Percentiles rank a stretch among this genome's conserved stretches.
Conservation (phyloP, 1,140 invertebrate species). For the Drosophila navojoa region DNA sequence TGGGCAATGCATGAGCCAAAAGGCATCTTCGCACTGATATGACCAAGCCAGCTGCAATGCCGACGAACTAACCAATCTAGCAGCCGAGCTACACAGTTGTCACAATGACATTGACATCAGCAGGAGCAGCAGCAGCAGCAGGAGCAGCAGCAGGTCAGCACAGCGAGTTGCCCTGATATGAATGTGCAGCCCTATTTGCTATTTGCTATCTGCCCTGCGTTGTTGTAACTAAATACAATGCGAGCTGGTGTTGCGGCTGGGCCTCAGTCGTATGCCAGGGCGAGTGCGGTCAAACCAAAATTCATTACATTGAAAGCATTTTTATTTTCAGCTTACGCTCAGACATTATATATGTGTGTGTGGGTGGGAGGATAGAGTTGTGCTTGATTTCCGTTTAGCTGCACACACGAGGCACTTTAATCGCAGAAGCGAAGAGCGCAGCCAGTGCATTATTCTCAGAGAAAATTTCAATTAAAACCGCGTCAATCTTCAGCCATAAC, state of each 20-base stretch:
- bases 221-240: conserved; percentile 7
- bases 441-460: neutral
- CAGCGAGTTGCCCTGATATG: conserved; percentile 44
- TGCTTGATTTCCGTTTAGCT: conserved; percentile 30
- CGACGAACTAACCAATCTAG: neutral
- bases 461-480: conserved; percentile 44
- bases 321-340: conserved; percentile 45
- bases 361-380: conserved; percentile 8
- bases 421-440: neutral
- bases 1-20: conserved; percentile 48
- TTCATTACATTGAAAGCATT: conserved; percentile 72
- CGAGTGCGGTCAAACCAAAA: conserved; percentile 35
- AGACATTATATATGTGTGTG: conserved; percentile 19
- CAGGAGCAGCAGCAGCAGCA: conserved; percentile 38
- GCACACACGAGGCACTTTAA: conserved; percentile 13
- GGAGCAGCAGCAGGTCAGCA: conserved; percentile 45
- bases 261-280: neutral
- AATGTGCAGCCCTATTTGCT: conserved; percentile 57
- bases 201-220: neutral
- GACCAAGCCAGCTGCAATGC: no score
- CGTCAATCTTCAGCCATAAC: conserved; percentile 26
- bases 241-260: conserved; percentile 17
- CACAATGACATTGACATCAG: conserved; percentile 57
- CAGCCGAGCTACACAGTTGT: conserved; percentile 41
- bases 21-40: conserved; percentile 50